phyloP scores from a whole-genome alignment of 92 coral and sea anemone species.

The Parazoanthus swiftii region DNA sequence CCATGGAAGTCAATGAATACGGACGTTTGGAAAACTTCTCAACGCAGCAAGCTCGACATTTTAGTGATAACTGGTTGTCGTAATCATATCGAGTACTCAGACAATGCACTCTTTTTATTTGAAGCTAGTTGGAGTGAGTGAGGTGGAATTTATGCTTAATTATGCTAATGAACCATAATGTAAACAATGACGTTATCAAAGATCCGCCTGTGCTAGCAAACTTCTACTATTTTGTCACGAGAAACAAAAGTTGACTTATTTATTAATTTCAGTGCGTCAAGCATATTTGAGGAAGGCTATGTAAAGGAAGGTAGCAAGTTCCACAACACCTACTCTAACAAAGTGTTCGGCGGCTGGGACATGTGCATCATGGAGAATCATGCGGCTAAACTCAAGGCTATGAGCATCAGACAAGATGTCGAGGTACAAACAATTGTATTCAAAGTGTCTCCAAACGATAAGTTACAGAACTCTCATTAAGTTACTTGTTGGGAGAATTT shows the following conservation, averaged over 20 bases:
- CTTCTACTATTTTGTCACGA: background rate
- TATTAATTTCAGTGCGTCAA: conserved; percentile 62
- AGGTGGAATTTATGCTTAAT: too few species aligned
- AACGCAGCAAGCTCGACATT: too few species aligned
- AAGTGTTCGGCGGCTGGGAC: conserved; percentile 93
- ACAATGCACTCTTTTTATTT: too few species aligned
- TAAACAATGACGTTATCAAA: too few species aligned
- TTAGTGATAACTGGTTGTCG: too few species aligned
- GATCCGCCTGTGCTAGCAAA: background rate
- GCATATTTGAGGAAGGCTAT: conserved; percentile 81
- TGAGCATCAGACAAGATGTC: conserved; percentile 65
- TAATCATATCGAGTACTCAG: too few species aligned
- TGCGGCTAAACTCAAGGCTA: conserved; percentile 70
- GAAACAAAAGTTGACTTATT: background rate
- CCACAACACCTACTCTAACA: conserved; percentile 74
- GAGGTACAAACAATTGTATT: conserved; percentile 50
- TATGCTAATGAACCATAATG: too few species aligned
- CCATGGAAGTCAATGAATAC: too few species aligned
- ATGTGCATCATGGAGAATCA: conserved; percentile 72
- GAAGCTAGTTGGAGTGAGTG: too few species aligned
- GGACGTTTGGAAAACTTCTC: too few species aligned
- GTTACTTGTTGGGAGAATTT: background rate
- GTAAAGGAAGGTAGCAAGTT: conserved; percentile 82
- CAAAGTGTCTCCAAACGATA: background rate
- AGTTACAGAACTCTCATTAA: background rate